These are phyloP conservation scores for Lutjanus argentimaculatus DNA, from an alignment of 2,797 vertebrate species.

Conservation along the genomic window DNA sequence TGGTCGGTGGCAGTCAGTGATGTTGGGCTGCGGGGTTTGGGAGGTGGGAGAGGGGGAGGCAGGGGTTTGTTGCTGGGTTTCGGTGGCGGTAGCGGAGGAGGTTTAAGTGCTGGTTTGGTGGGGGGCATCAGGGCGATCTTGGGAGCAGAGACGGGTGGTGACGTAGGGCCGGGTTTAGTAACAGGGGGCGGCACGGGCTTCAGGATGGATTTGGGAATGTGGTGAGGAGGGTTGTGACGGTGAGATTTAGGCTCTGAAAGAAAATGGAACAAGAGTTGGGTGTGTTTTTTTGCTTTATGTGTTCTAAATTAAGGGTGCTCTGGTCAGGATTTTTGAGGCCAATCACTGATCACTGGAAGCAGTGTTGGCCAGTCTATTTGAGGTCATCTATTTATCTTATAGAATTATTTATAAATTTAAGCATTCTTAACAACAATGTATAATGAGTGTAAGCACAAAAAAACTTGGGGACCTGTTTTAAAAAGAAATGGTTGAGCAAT, in stretches of 20 bases:
- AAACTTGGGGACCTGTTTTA: too few species aligned
- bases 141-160: constrained; percentile 23
- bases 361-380: too few species aligned
- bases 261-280: background rate
- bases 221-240: constrained; percentile 31
- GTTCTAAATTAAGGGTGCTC: too few species aligned
- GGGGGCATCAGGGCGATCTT: constrained; percentile 65
- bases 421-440: too few species aligned
- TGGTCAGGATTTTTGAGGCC: too few species aligned
- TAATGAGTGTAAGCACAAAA: too few species aligned
- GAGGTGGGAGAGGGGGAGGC: constrained; percentile 51
- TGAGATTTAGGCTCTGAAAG: constrained; percentile 69
- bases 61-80: constrained; percentile 55
- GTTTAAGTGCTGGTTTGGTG: constrained; percentile 51
- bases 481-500: too few species aligned
- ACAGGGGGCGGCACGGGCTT: constrained; percentile 37
- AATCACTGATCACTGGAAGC: too few species aligned
- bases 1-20: constrained; percentile 9
- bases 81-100: constrained; percentile 64
- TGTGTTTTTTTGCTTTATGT: background rate
- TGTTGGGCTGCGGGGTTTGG: constrained; percentile 54
- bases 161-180: constrained; percentile 38
- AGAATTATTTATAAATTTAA: too few species aligned
- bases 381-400: too few species aligned
- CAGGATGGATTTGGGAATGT: constrained; percentile 59